phyloP scores from a whole-genome alignment of 2,113 vertebrate genomes.

The Zeus faber region DNA sequence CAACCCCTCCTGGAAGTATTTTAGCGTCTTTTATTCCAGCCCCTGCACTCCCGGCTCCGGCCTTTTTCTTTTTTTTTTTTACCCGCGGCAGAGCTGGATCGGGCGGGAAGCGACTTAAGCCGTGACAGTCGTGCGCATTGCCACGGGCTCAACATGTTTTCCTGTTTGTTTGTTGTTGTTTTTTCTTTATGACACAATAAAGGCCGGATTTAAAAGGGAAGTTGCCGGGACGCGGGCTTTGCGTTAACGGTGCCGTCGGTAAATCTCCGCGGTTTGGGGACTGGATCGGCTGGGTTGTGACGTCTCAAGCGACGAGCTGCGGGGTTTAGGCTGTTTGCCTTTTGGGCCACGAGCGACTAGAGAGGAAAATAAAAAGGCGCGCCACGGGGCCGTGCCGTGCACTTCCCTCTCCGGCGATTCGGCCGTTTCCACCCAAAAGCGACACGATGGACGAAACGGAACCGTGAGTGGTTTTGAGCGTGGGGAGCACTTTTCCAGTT shows the following conservation, averaged over 20 bases:
- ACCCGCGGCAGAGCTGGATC: no score
- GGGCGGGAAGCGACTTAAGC: slow-evolving; percentile 58
- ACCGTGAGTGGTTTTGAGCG: no score
- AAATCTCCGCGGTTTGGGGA: slow-evolving; percentile 68
- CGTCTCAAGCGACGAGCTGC: slow-evolving; percentile 59
- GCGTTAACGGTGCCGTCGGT: slow-evolving; percentile 75
- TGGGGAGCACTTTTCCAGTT: no score
- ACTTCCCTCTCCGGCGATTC: no score
- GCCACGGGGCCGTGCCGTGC: no score
- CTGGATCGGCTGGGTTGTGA: slow-evolving; percentile 57
- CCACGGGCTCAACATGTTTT: slow-evolving; percentile 17
- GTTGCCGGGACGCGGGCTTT: slow-evolving; percentile 72
- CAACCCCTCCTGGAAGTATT: slow-evolving; percentile 39
- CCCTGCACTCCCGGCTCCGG: slow-evolving; percentile 27
- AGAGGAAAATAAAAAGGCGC: no score
- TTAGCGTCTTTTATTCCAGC: slow-evolving; percentile 47
- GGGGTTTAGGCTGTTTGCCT: slow-evolving; percentile 57
- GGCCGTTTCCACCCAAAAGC: no score
- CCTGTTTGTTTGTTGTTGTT: slow-evolving; percentile 70
- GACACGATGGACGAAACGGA: no score
- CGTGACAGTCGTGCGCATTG: slow-evolving; percentile 45
- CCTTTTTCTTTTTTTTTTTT: no score
- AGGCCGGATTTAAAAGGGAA: slow-evolving; percentile 74
- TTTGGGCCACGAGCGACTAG: no score
- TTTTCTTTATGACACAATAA: slow-evolving; percentile 77